Percentiles rank a stretch among this genome's conserved stretches.
phyloP scores from a whole-genome alignment of 2,888 invertebrate genomes.

The Oscheius sp. region DNA sequence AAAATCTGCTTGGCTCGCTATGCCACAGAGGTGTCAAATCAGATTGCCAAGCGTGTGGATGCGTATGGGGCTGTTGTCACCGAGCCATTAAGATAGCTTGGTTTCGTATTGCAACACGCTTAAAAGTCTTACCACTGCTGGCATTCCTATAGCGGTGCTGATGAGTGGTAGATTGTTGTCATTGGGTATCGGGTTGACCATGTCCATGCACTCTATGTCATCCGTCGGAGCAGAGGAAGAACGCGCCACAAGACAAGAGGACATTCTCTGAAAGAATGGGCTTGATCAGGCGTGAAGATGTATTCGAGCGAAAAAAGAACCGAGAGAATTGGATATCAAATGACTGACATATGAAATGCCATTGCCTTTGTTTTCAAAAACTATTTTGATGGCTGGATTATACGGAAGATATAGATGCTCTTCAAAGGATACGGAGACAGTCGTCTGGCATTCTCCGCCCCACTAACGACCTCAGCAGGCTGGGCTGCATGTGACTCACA shows the following conservation, averaged over 20 bases:
- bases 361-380: too few species aligned
- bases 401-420: too few species aligned
- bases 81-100: constrained; percentile 2
- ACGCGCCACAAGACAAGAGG: constrained; percentile 26
- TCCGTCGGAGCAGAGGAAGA: constrained; percentile 21
- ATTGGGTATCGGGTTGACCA: constrained; percentile 38
- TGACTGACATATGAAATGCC: too few species aligned
- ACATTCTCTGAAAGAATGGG: constrained; percentile 19
- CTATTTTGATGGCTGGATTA: too few species aligned
- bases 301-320: not conserved
- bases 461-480: constrained; percentile 27
- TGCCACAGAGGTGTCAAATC: constrained; percentile 17
- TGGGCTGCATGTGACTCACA: constrained; percentile 24
- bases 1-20: constrained; percentile 13
- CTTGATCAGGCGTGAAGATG: not conserved
- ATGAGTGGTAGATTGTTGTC: constrained; percentile 47
- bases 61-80: not conserved
- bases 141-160: constrained; percentile 47
- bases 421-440: constrained; percentile 14
- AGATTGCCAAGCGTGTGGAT: constrained; percentile 18
- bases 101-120: too few species aligned
- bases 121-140: constrained; percentile 37
- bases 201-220: constrained; percentile 45
- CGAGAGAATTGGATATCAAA: not conserved
- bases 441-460: constrained; percentile 25